phyloP scores from a whole-genome alignment of 2,888 invertebrate species.

The Tetranychus truncatus region DNA sequence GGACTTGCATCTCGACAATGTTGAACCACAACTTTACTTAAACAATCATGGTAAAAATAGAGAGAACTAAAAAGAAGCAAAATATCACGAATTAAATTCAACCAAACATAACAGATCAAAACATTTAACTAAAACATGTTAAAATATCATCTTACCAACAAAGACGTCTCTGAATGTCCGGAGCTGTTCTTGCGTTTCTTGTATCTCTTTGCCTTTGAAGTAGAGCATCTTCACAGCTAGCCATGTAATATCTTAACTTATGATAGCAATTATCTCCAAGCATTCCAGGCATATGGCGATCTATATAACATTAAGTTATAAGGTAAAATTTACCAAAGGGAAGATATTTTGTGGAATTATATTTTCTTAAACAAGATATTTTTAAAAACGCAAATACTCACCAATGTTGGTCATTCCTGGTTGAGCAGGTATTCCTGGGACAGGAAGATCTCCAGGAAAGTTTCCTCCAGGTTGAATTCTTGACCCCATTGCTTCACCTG shows the following conservation, averaged over 20 bases:
- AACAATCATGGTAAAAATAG: constrained; percentile 20
- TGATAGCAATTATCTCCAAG: constrained; percentile 14
- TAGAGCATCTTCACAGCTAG: constrained; percentile 18
- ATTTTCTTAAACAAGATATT: not conserved
- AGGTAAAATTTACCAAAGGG: not conserved
- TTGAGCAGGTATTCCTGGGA: constrained; percentile 3
- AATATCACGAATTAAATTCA: not conserved
- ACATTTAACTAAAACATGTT: not conserved
- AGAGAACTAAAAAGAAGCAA: constrained; percentile 18
- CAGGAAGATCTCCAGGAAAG: constrained; percentile 1
- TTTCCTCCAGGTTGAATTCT: constrained; percentile 1
- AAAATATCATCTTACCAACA: constrained; percentile 19
- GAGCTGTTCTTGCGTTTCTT: constrained; percentile 17
- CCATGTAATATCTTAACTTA: constrained; percentile 11
- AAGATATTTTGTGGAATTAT: not conserved
- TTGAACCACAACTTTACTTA: constrained; percentile 21
- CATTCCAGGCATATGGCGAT: constrained; percentile 8
- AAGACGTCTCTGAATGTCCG: constrained; percentile 21
- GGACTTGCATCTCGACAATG: constrained; percentile 18
- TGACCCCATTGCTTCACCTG: not conserved
- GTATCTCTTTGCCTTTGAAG: constrained; percentile 19
- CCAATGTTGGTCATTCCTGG: constrained; percentile 4
- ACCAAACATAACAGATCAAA: no score
- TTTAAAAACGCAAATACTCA: not conserved
- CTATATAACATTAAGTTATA: not conserved